Percentiles rank a stretch among this genome's conserved stretches.
Evolutionary conservation across 37 sponge, comb jelly and placozoan species (phyloP).

Genomic region (Haliclona indistincta): DNA sequence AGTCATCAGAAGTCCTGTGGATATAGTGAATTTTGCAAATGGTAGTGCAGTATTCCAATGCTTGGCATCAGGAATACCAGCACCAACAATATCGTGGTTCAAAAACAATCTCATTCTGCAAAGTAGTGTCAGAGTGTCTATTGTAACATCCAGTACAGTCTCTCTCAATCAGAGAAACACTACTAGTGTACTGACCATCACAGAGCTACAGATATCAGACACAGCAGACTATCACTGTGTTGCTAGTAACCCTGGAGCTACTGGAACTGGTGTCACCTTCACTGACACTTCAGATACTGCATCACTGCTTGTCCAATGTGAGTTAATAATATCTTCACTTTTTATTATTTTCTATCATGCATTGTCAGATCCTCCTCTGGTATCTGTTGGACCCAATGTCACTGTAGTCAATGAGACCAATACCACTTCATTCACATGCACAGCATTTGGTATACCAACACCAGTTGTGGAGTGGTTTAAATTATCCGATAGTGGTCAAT

Average conservation of each 20-base stretch:
- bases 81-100: background rate
- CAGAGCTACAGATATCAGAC: background rate
- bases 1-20: background rate
- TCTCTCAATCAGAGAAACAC: conserved; percentile 5
- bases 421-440: background rate
- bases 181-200: background rate
- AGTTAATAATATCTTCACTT: no score
- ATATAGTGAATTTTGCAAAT: background rate
- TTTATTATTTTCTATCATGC: no score
- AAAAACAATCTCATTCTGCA: background rate
- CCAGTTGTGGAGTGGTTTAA: conserved; percentile 22
- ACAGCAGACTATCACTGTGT: conserved; percentile 1
- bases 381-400: background rate
- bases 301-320: conserved; percentile 1
- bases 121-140: background rate
- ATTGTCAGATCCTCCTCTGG: conserved; percentile 8
- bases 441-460: conserved; percentile 20
- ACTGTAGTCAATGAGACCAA: background rate
- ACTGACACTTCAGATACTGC: conserved; percentile 7
- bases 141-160: background rate
- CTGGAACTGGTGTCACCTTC: background rate
- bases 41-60: background rate
- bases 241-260: conserved; percentile 1
- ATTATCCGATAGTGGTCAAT: background rate
- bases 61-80: conserved; percentile 1